These are phyloP conservation scores for Galemys pyrenaicus DNA, from an alignment of 2,113 vertebrate species.

Conservation along the genomic window DNA sequence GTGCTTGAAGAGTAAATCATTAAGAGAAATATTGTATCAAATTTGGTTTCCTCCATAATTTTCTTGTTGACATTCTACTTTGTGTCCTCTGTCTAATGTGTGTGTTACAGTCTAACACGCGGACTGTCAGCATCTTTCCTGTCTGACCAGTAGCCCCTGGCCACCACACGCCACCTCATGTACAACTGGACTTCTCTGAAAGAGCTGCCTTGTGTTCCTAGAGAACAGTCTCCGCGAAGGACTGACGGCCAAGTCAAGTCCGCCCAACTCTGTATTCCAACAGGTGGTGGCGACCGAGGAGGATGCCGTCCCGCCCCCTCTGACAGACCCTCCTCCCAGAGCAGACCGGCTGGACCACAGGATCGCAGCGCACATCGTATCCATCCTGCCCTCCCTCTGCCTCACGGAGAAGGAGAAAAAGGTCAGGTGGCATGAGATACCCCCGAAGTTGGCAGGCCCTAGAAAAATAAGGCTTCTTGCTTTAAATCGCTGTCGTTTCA, in stretches of 20 bases:
- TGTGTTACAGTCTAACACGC: background rate
- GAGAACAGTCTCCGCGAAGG: background rate
- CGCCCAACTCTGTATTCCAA: background rate
- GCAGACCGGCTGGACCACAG: slow-evolving; percentile 81
- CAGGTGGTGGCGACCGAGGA: slow-evolving; percentile 90
- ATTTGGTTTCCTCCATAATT: too few species aligned
- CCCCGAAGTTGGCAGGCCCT: background rate
- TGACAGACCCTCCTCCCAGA: slow-evolving; percentile 54
- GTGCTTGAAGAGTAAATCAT: background rate
- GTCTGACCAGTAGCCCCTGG: background rate
- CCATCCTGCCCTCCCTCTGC: slow-evolving; percentile 86
- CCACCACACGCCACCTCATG: background rate
- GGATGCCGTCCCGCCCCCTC: slow-evolving; percentile 71
- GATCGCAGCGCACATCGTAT: slow-evolving; percentile 85
- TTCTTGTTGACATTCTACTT: background rate
- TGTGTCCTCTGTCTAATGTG: background rate
- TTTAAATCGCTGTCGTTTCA: slow-evolving; percentile 34
- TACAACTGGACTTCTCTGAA: background rate
- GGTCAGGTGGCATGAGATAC: slow-evolving; percentile 79
- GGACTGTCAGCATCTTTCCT: background rate
- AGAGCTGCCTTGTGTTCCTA: background rate
- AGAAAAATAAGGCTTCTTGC: background rate
- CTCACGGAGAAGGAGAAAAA: slow-evolving; percentile 84
- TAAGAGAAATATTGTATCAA: background rate
- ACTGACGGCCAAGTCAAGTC: background rate